Percentiles rank a stretch among this genome's conserved stretches.
These are phyloP conservation scores for Drosophila prosaltans DNA, from an alignment of 1,140 invertebrate genomes.

Conservation along the genomic window DNA sequence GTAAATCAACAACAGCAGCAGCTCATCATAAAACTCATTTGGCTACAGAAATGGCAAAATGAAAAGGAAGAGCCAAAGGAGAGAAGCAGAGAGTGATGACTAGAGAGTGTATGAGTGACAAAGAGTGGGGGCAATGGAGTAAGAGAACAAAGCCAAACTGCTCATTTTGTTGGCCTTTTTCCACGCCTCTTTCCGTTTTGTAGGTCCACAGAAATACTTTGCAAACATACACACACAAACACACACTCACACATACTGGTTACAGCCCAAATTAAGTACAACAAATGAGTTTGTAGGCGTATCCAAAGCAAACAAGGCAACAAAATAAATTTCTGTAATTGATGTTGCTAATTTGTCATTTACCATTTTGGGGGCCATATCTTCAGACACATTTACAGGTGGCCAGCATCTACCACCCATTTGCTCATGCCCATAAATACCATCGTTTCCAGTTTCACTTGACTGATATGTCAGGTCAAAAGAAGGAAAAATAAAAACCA, in stretches of 20 bases:
- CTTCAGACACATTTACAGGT: constrained; percentile 71
- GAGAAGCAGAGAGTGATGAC: background rate
- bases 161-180: constrained; percentile 62
- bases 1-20: constrained; percentile 75
- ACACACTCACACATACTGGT: constrained; percentile 11
- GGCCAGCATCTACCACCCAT: constrained; percentile 28
- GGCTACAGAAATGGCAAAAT: constrained; percentile 44
- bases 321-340: constrained; percentile 80
- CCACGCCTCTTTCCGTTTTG: constrained; percentile 47
- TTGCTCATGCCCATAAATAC: background rate
- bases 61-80: constrained; percentile 12
- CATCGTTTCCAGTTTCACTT: constrained; percentile 21
- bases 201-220: constrained; percentile 50
- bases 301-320: constrained; percentile 60
- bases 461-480: constrained; percentile 59
- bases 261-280: constrained; percentile 74
- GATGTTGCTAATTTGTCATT: constrained; percentile 80
- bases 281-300: constrained; percentile 71
- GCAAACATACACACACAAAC: constrained; percentile 9
- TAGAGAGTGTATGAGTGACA: background rate
- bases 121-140: background rate
- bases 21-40: constrained; percentile 80
- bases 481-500: background rate
- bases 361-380: constrained; percentile 58
- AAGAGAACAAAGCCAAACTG: constrained; percentile 53